phyloP scores from a whole-genome alignment of 2,113 vertebrate genomes.

The Pristiophorus japonicus region DNA sequence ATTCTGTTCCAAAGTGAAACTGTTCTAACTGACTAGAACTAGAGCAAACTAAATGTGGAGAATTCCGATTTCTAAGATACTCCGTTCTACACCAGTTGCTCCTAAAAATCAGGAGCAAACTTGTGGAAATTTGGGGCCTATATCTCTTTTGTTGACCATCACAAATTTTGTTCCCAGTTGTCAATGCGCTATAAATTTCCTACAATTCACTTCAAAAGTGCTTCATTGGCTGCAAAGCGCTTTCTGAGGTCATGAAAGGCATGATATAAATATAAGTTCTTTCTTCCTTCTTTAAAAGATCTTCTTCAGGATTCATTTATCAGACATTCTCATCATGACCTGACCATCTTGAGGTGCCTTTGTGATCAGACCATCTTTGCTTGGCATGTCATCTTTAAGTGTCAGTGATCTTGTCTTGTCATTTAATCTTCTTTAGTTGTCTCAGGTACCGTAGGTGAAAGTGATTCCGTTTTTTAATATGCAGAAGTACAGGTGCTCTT shows the following conservation, averaged over 20 bases:
- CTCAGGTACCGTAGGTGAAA: not conserved
- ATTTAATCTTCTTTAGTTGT: not conserved
- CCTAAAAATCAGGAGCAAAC: too few relatives aligned
- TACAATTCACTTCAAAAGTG: not conserved
- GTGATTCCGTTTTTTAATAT: not conserved
- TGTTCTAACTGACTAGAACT: too few relatives aligned
- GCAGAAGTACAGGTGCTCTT: not conserved
- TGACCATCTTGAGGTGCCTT: not conserved
- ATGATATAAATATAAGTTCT: not conserved
- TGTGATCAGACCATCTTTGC: not conserved
- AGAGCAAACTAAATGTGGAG: too few relatives aligned
- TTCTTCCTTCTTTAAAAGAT: not conserved
- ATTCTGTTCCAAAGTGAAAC: too few relatives aligned
- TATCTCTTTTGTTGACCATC: not conserved
- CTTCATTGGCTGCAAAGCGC: not conserved
- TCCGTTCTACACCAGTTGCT: too few relatives aligned
- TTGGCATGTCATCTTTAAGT: not conserved
- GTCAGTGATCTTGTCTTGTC: not conserved
- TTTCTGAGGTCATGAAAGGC: not conserved
- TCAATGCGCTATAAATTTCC: not conserved
- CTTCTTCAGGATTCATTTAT: not conserved
- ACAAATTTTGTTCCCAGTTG: not conserved
- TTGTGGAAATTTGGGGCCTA: too few relatives aligned
- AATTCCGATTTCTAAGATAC: too few relatives aligned
- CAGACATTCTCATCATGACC: not conserved